phyloP scores from a whole-genome alignment of 2,888 invertebrate genomes.

The Eilema caniola region DNA sequence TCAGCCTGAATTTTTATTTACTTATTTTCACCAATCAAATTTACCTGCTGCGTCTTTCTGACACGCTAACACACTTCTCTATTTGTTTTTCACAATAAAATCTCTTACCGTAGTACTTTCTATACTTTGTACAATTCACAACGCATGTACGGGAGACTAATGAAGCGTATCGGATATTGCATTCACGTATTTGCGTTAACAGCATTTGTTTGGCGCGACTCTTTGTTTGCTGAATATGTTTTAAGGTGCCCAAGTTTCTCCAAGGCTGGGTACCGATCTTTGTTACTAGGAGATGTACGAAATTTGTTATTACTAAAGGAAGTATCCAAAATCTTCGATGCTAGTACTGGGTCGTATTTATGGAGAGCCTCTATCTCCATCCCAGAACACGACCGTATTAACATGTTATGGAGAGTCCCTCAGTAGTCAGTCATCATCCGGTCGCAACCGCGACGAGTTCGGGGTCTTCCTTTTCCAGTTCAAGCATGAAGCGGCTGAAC shows the following conservation, averaged over 20 bases:
- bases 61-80: constrained; percentile 1
- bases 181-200: constrained; percentile 14
- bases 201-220: neutral
- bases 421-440: too few relatives aligned
- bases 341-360: too few relatives aligned
- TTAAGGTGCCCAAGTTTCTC: neutral
- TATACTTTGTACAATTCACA: constrained; percentile 18
- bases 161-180: constrained; percentile 1
- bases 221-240: constrained; percentile 15
- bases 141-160: constrained; percentile 1
- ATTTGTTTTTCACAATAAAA: neutral
- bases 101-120: constrained; percentile 11
- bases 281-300: neutral
- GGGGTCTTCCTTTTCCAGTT: too few relatives aligned
- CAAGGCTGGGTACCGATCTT: neutral
- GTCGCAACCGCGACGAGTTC: too few relatives aligned
- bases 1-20: neutral
- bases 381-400: too few relatives aligned
- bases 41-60: neutral
- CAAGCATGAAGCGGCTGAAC: too few relatives aligned
- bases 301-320: neutral
- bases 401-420: too few relatives aligned
- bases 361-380: too few relatives aligned
- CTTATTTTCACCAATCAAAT: neutral
- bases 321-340: too few relatives aligned